These are phyloP conservation scores for Varanus salvator DNA, from an alignment of 2,113 vertebrate species.

Conservation along the genomic window DNA sequence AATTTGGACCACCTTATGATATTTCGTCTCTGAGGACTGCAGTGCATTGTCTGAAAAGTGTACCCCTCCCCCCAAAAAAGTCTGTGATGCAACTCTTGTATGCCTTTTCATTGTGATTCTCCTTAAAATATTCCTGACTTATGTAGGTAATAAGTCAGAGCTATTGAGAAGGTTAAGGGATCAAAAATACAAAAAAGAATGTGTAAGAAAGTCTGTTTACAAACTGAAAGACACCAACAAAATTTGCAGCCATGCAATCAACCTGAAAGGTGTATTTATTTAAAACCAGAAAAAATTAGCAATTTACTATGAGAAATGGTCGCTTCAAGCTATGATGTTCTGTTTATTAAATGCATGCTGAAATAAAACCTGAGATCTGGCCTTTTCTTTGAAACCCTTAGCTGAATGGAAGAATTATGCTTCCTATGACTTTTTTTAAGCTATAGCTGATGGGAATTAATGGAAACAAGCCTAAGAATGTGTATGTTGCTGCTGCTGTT, in stretches of 20 bases:
- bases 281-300: not conserved
- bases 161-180: not conserved
- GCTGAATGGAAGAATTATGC: not conserved
- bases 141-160: too few relatives aligned
- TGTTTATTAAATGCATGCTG: not conserved
- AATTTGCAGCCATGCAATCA: constrained; percentile 8
- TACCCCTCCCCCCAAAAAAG: too few relatives aligned
- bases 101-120: too few relatives aligned
- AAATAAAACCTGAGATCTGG: not conserved
- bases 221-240: not conserved
- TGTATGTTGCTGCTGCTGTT: not conserved
- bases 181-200: not conserved
- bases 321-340: not conserved
- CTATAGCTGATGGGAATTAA: not conserved
- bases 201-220: not conserved
- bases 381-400: not conserved
- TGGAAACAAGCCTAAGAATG: not conserved
- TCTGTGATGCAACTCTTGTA: too few relatives aligned
- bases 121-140: too few relatives aligned
- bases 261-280: not conserved
- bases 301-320: not conserved
- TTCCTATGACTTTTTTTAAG: not conserved
- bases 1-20: too few relatives aligned
- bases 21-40: too few relatives aligned
- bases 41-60: too few relatives aligned